Conservation (phyloP, 2,113 vertebrate species). For the Toxotes jaculatrix region DNA sequence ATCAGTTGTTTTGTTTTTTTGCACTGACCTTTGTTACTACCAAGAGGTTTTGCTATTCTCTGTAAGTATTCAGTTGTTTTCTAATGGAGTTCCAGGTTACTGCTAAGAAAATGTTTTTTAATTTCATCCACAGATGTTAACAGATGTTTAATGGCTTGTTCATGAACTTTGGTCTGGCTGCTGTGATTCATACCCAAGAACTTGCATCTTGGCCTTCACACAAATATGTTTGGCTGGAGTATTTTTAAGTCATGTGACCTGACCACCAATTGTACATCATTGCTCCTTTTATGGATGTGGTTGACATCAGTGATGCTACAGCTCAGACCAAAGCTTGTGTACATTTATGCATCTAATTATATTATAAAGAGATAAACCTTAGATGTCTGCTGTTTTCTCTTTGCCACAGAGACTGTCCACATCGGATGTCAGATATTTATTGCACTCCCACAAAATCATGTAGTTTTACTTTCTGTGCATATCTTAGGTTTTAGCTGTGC, state of each 20-base stretch:
- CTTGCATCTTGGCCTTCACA: neutral
- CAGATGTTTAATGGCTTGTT: slow-evolving; percentile 5
- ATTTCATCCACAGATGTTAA: slow-evolving; percentile 7
- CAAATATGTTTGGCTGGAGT: slow-evolving; percentile 37
- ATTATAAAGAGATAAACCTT: slow-evolving; percentile 68
- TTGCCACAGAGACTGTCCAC: slow-evolving; percentile 9
- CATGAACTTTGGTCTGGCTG: slow-evolving; percentile 22
- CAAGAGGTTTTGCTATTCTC: slow-evolving; percentile 10
- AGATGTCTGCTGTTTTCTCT: slow-evolving; percentile 10
- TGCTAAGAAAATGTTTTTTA: slow-evolving; percentile 9
- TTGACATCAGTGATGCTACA: slow-evolving; percentile 26
- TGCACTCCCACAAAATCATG: slow-evolving; percentile 52
- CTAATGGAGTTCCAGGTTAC: slow-evolving; percentile 11
- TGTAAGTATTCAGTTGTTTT: slow-evolving; percentile 21
- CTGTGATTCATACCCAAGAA: neutral
- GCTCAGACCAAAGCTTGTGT: slow-evolving; percentile 59
- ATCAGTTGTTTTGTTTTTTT: slow-evolving; percentile 42
- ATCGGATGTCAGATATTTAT: slow-evolving; percentile 60
- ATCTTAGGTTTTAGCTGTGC: slow-evolving; percentile 12
- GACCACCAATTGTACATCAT: slow-evolving; percentile 26
- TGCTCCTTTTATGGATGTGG: slow-evolving; percentile 12
- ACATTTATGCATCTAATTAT: slow-evolving; percentile 52
- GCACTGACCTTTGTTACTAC: slow-evolving; percentile 48
- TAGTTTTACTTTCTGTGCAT: slow-evolving; percentile 30
- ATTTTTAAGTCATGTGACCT: slow-evolving; percentile 18